These are phyloP conservation scores for Muscina levida DNA, from an alignment of 2,888 invertebrate genomes.

Conservation along the genomic window DNA sequence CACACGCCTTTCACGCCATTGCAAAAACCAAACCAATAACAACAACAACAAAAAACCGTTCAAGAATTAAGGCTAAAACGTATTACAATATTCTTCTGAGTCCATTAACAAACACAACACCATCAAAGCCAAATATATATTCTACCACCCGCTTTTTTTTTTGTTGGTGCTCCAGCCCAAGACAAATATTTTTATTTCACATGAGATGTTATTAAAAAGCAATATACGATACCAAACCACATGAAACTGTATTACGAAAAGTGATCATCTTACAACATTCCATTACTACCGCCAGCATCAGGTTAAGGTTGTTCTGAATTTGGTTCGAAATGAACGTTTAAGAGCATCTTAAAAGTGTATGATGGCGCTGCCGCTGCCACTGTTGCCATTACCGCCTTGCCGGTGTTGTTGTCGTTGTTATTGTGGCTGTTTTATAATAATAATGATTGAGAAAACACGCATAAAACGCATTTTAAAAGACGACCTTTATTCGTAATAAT, in stretches of 20 bases:
- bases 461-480: conserved; percentile 57
- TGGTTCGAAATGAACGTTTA: too few relatives aligned
- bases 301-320: too few relatives aligned
- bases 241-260: too few relatives aligned
- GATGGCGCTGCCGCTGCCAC: too few relatives aligned
- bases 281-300: too few relatives aligned
- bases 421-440: neutral
- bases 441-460: conserved; percentile 38
- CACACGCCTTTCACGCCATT: neutral
- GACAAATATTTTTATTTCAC: neutral
- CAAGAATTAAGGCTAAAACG: neutral
- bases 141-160: neutral
- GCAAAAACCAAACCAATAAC: neutral
- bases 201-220: too few relatives aligned
- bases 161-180: too few relatives aligned
- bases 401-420: neutral
- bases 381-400: neutral
- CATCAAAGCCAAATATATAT: too few relatives aligned
- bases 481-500: conserved; percentile 53
- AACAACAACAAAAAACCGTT: neutral
- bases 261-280: too few relatives aligned
- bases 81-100: conserved; percentile 8
- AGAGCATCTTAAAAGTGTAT: too few relatives aligned
- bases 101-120: neutral
- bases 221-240: too few relatives aligned